phyloP scores from a whole-genome alignment of 2,797 vertebrate genomes.

The Salmo trutta region DNA sequence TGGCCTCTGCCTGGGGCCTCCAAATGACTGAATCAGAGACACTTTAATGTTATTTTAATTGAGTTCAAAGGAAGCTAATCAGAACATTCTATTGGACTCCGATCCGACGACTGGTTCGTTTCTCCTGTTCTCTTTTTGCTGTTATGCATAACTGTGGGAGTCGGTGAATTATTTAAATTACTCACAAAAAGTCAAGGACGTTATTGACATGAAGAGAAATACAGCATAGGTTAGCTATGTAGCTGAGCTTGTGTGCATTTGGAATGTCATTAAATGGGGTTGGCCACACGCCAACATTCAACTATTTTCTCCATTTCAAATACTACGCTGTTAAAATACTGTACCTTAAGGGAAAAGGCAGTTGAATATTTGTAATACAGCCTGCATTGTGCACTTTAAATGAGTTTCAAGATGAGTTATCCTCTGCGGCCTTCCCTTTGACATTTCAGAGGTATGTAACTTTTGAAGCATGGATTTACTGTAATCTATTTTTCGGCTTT shows the following conservation, averaged over 20 bases:
- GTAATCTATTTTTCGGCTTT: constrained; percentile 65
- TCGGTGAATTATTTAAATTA: constrained; percentile 70
- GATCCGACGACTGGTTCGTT: background rate
- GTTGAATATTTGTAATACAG: constrained; percentile 76
- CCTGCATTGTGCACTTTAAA: constrained; percentile 71
- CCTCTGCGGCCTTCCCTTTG: constrained; percentile 73
- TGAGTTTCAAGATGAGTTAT: constrained; percentile 79
- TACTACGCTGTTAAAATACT: constrained; percentile 58
- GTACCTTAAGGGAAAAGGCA: constrained; percentile 65
- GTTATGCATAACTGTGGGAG: constrained; percentile 54
- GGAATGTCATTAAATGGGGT: constrained; percentile 74
- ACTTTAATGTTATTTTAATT: constrained; percentile 70
- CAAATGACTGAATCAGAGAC: background rate
- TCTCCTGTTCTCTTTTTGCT: constrained; percentile 47
- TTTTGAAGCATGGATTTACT: constrained; percentile 75
- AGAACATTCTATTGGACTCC: constrained; percentile 38
- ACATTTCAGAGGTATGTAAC: constrained; percentile 78
- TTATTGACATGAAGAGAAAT: no score
- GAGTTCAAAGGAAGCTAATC: constrained; percentile 69
- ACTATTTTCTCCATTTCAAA: constrained; percentile 49
- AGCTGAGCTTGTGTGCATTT: constrained; percentile 64
- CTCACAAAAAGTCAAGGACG: constrained; percentile 55
- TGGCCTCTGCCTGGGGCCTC: no score
- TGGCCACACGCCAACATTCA: no score
- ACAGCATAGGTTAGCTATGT: constrained; percentile 42